Conservation (phyloP, 1,140 invertebrate species). For the Drosophila nannoptera region DNA sequence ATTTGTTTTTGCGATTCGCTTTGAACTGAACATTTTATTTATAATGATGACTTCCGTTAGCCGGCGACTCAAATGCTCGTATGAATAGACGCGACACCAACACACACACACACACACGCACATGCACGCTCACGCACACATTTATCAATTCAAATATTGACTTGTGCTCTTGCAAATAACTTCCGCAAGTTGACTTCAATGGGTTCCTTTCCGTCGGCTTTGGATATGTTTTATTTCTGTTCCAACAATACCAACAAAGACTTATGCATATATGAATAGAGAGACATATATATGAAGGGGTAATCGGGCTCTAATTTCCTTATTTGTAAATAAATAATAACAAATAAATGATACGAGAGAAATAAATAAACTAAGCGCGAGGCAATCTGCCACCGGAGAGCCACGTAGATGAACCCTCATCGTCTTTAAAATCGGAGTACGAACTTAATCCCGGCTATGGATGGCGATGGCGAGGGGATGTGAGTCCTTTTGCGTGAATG, state of each 20-base stretch:
- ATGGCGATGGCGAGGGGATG: too few relatives aligned
- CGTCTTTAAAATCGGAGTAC: too few relatives aligned
- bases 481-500: too few relatives aligned
- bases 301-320: too few relatives aligned
- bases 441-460: too few relatives aligned
- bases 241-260: too few relatives aligned
- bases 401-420: too few relatives aligned
- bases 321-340: too few relatives aligned
- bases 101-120: conserved; percentile 8
- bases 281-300: not conserved
- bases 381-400: too few relatives aligned
- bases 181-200: conserved; percentile 64
- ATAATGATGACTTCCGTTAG: conserved; percentile 71
- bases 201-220: conserved; percentile 20
- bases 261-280: conserved; percentile 1
- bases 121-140: conserved; percentile 17
- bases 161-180: conserved; percentile 60
- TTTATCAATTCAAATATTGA: conserved; percentile 54
- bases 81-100: conserved; percentile 18
- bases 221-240: conserved; percentile 14
- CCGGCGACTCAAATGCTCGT: conserved; percentile 2
- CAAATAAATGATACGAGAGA: too few relatives aligned
- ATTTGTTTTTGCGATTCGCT: conserved; percentile 61
- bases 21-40: conserved; percentile 68
- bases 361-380: too few relatives aligned